Evolutionary conservation across 2,888 invertebrate genomes (phyloP).

Genomic region (Troilus luridus): DNA sequence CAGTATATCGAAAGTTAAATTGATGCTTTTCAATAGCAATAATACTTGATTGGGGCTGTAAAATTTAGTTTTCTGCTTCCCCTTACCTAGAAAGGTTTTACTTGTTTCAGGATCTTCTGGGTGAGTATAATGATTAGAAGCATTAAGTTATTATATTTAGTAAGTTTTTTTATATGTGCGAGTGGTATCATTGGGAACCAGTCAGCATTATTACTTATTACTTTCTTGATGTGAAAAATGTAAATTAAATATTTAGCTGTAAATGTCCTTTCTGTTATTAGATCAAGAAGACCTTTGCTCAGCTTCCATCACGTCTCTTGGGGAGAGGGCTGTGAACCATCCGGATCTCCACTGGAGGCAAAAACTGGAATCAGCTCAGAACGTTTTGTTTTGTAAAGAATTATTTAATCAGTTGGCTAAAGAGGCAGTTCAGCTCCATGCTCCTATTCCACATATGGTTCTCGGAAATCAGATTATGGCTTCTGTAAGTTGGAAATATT

Average conservation of each 20-base stretch:
- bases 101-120: too few species aligned
- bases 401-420: conserved; percentile 93
- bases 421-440: conserved; percentile 94
- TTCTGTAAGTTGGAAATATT: conserved; percentile 75
- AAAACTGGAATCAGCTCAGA: conserved; percentile 96
- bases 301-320: conserved; percentile 77
- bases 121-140: too few species aligned
- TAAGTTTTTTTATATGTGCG: too few species aligned
- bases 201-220: not conserved
- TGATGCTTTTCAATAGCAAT: too few species aligned
- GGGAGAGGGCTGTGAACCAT: conserved; percentile 73
- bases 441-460: conserved; percentile 95
- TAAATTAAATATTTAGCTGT: not conserved
- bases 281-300: conserved; percentile 93
- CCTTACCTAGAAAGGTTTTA: too few species aligned
- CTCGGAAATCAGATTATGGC: conserved; percentile 98
- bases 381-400: conserved; percentile 97
- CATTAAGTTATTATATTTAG: too few species aligned
- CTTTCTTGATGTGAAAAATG: not conserved
- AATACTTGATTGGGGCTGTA: too few species aligned
- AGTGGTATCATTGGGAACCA: not conserved
- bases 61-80: too few species aligned
- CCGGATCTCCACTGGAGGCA: conserved; percentile 93
- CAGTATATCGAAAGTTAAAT: too few species aligned
- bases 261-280: conserved; percentile 68